Evolutionary conservation across 2,888 invertebrate genomes (phyloP).

Genomic region (Loripinus fragilis): DNA sequence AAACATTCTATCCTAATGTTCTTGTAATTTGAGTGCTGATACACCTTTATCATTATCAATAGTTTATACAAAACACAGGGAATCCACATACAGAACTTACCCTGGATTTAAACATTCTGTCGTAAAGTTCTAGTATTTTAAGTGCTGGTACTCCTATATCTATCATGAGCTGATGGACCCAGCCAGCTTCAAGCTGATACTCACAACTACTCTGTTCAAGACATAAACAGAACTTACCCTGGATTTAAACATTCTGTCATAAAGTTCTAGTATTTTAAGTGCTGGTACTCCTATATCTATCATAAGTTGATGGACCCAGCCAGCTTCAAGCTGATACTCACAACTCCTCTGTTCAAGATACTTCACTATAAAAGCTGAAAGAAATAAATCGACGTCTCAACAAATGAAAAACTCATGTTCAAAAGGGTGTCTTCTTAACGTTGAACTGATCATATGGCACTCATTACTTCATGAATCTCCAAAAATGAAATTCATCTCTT

Average conservation of each 20-base stretch:
- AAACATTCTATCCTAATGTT: too few relatives aligned
- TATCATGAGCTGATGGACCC: constrained; percentile 91
- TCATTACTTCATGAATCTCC: too few relatives aligned
- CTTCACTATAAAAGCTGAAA: constrained; percentile 83
- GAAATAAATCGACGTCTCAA: too few relatives aligned
- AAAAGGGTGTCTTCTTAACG: too few relatives aligned
- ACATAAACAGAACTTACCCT: constrained; percentile 78
- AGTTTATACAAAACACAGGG: too few relatives aligned
- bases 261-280: constrained; percentile 91
- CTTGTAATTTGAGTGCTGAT: too few relatives aligned
- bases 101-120: constrained; percentile 84
- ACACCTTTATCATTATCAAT: too few relatives aligned
- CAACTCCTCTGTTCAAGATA: constrained; percentile 82
- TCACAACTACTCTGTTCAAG: constrained; percentile 82
- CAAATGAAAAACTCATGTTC: too few relatives aligned
- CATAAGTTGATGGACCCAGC: constrained; percentile 90
- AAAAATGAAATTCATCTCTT: too few relatives aligned
- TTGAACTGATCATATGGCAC: too few relatives aligned
- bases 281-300: constrained; percentile 91
- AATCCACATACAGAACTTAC: too few relatives aligned
- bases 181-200: constrained; percentile 80
- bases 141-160: constrained; percentile 91
- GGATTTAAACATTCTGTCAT: constrained; percentile 86
- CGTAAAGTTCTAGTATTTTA: constrained; percentile 92
- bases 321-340: constrained; percentile 75